A percentile compares a stretch with the other conserved stretches of the same genome.
These are phyloP conservation scores for Glyphotaelius pellucidus DNA, from an alignment of 2,888 invertebrate species.

Conservation along the genomic window DNA sequence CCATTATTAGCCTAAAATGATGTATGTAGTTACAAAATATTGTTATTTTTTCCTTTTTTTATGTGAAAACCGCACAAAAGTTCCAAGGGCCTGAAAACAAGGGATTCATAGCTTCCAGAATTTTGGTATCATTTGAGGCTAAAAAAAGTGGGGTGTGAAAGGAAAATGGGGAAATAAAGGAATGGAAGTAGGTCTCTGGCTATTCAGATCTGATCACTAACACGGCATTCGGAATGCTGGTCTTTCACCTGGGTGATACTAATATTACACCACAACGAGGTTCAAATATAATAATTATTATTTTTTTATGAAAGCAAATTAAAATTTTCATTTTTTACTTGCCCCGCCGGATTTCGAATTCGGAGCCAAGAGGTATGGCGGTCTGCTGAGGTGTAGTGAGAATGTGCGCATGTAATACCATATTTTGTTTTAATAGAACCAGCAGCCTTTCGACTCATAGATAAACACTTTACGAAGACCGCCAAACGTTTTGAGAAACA, in stretches of 20 bases:
- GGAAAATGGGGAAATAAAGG: neutral
- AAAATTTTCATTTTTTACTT: too few relatives aligned
- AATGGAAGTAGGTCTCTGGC: neutral
- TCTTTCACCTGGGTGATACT: too few relatives aligned
- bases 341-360: too few relatives aligned
- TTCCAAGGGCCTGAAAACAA: neutral
- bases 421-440: too few relatives aligned
- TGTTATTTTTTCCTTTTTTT: neutral
- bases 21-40: neutral
- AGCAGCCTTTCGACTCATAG: too few relatives aligned
- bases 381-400: neutral
- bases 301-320: too few relatives aligned
- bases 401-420: too few relatives aligned
- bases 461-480: too few relatives aligned
- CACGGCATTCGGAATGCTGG: too few relatives aligned
- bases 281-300: too few relatives aligned
- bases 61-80: neutral
- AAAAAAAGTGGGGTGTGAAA: neutral
- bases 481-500: neutral
- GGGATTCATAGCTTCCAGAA: neutral
- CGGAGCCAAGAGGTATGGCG: too few relatives aligned
- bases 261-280: too few relatives aligned
- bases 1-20: neutral
- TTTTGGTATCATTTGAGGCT: neutral
- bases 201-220: neutral